phyloP scores from a whole-genome alignment of 2,113 vertebrate genomes.

The Calyptomena viridis region DNA sequence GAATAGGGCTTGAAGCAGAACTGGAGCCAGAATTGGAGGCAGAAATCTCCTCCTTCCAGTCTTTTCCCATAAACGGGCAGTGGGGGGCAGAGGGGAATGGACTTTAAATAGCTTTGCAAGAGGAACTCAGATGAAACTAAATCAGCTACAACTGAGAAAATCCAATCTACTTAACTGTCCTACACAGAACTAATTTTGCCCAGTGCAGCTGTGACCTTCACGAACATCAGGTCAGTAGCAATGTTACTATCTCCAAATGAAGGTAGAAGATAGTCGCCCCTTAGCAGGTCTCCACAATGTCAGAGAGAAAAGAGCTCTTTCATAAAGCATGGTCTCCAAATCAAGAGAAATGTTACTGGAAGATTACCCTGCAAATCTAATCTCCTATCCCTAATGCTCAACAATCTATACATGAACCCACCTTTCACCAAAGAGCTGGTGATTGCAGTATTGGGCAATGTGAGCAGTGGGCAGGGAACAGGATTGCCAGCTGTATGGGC shows the following conservation, averaged over 20 bases:
- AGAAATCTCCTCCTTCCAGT: background rate
- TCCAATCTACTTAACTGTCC: conserved; percentile 53
- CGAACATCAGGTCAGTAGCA: conserved; percentile 10
- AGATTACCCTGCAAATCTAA: conserved; percentile 50
- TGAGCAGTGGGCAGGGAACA: background rate
- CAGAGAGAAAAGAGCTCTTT: conserved; percentile 31
- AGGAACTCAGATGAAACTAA: conserved; percentile 37
- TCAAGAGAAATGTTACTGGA: conserved; percentile 30
- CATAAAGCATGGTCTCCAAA: background rate
- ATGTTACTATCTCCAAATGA: conserved; percentile 16
- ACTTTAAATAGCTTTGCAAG: conserved; percentile 27
- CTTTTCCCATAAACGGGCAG: background rate
- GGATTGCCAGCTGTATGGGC: background rate
- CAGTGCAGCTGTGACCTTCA: conserved; percentile 43
- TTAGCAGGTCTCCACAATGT: background rate
- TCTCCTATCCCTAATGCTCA: conserved; percentile 14
- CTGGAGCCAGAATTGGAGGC: background rate
- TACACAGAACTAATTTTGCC: conserved; percentile 51
- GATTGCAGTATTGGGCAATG: background rate
- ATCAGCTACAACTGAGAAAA: conserved; percentile 55
- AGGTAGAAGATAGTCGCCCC: background rate
- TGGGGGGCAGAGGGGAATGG: background rate
- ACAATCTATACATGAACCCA: background rate
- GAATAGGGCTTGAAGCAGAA: background rate
- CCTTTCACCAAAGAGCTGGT: background rate